Evolutionary conservation across 2,113 vertebrate species (phyloP).

Genomic region (Podiceps cristatus): DNA sequence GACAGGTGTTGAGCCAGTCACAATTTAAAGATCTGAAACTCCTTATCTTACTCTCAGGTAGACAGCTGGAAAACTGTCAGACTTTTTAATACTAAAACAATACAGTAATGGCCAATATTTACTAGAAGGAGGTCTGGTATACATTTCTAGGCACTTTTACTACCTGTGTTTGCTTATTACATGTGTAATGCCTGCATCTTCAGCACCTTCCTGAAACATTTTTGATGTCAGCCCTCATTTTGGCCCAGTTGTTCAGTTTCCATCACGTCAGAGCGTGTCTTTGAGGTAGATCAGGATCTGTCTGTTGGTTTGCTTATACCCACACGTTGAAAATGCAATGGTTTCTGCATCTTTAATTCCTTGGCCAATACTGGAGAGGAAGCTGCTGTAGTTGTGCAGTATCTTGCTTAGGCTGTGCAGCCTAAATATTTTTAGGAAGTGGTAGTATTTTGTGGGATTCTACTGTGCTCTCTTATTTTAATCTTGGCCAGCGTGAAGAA

Average conservation of each 20-base stretch:
- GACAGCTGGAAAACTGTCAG: neutral
- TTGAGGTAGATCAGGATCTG: neutral
- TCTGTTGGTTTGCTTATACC: neutral
- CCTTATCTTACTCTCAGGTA: neutral
- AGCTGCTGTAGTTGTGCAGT: neutral
- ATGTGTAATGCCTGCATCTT: neutral
- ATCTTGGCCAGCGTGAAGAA: neutral
- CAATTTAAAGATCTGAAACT: neutral
- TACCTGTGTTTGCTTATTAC: neutral
- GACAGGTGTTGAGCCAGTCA: neutral
- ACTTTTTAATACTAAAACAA: neutral
- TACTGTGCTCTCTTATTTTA: slow-evolving; percentile 9
- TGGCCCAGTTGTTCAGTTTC: neutral
- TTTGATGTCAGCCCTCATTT: neutral
- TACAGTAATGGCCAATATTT: neutral
- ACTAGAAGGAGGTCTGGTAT: neutral
- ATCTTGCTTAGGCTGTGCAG: neutral
- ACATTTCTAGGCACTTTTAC: neutral
- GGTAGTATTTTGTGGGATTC: neutral
- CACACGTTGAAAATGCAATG: neutral
- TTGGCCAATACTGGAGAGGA: neutral
- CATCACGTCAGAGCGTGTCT: fast-evolving
- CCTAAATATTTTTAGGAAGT: slow-evolving; percentile 32
- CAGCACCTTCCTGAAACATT: neutral
- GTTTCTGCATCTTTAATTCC: neutral